Base-by-base conservation (phyloP, 2,888 invertebrate genomes). In the Parelbella ahira region DNA sequence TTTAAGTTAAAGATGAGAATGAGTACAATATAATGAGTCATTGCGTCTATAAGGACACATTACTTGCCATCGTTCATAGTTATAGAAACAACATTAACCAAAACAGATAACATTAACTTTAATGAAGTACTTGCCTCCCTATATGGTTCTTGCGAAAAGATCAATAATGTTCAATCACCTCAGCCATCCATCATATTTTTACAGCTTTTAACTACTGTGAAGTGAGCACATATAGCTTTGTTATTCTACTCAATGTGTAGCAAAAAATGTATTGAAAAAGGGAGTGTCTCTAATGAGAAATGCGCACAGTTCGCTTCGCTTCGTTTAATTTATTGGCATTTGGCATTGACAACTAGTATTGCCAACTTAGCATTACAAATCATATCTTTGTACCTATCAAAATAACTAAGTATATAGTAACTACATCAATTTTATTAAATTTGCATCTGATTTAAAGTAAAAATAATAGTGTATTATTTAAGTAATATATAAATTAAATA, bases 251-350 rank as follows among this genome's bases (percentile, higher is more conserved):
- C n/a, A n/a, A n/a, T n/a, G n/a, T n/a, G n/a, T n/a, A n/a, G n/a
- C n/a, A n/a, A n/a, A n/a, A n/a, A n/a, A n/a, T n/a, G n/a, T n/a
- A n/a, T n/a, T n/a, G 37, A 34, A 45, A 45, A 45, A 48, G 48
- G 48, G 45, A 48, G 48, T 48, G 48, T 38, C 48, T 44, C 37
- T 38, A 36, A 15, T 38, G 8, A n/a, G 19, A 27, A 41, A 33
- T 41, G 15, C 23, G 28, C 29, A 13, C 21, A 21, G 8, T 12
- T 28, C 20, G 9, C 28, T 13, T 37, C 33, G 27, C 19, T 41
- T 27, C 27, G 24, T 27, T 20, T 41, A 32, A n/a, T 32, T 19
- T 13, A 37, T 28, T 39, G 36, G 36, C 45, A 30, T 38, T 44
- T 48, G 24, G 34, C 37, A 48, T 43, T 51, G 51, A 50, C 51